These are phyloP conservation scores for Apeltes quadracus DNA, from an alignment of 2,113 vertebrate species.

Conservation along the genomic window DNA sequence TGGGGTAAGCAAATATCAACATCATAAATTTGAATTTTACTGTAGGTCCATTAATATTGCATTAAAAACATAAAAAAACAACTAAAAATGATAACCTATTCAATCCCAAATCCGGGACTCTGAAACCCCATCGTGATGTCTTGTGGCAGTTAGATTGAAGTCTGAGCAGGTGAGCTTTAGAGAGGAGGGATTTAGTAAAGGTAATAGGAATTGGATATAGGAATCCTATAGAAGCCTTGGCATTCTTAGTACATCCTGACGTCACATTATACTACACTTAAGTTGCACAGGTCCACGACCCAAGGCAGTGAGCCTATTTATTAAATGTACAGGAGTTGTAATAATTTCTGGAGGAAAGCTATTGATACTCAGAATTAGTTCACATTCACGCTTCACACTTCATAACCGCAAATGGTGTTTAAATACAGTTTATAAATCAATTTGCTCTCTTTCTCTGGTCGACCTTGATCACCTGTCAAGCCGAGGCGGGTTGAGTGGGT, in stretches of 20 bases:
- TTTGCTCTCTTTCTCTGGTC: slow-evolving; percentile 38
- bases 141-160: slow-evolving; percentile 63
- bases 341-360: background rate
- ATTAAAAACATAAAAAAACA: slow-evolving; percentile 45
- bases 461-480: slow-evolving; percentile 75
- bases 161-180: slow-evolving; percentile 59
- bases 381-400: background rate
- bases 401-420: slow-evolving; percentile 32
- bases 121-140: slow-evolving; percentile 48
- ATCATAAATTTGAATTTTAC: slow-evolving; percentile 3
- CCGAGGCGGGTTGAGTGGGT: slow-evolving; percentile 61
- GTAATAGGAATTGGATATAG: slow-evolving; percentile 64
- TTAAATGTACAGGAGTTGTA: background rate
- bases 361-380: slow-evolving; percentile 26
- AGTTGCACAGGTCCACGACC: slow-evolving; percentile 13
- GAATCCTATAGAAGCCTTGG: slow-evolving; percentile 48
- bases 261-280: slow-evolving; percentile 9
- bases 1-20: slow-evolving; percentile 22
- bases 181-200: slow-evolving; percentile 51
- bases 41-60: slow-evolving; percentile 31
- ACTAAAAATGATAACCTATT: slow-evolving; percentile 46
- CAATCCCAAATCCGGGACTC: slow-evolving; percentile 58
- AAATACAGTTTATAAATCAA: slow-evolving; percentile 41
- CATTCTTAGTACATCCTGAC: slow-evolving; percentile 36
- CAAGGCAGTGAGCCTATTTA: background rate